Conservation (phyloP, 2,113 vertebrate genomes). For the Gila orcuttii region DNA sequence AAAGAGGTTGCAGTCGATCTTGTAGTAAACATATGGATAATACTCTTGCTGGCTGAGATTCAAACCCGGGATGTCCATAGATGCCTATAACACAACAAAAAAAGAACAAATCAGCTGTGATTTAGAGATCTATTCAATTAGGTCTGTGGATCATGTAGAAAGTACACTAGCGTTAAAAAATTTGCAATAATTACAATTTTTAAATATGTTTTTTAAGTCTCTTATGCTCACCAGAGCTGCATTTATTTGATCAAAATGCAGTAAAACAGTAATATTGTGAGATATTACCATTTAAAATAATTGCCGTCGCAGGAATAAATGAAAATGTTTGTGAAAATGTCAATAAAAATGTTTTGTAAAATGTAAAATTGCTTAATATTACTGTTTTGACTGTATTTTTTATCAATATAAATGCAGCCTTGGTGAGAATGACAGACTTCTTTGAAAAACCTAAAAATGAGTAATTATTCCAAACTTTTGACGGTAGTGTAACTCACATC, state of each 20-base stretch:
- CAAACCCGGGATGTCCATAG: constrained; percentile 96
- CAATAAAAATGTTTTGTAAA: neutral
- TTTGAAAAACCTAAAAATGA: neutral
- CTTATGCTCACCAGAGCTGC: neutral
- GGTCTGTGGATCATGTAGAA: too few relatives aligned
- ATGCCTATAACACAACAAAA: constrained; percentile 75
- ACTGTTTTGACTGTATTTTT: neutral
- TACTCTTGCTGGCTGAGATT: constrained; percentile 98
- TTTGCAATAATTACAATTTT: too few relatives aligned
- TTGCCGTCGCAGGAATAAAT: neutral
- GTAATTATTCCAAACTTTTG: neutral
- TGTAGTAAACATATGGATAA: constrained; percentile 98
- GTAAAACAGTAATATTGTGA: neutral
- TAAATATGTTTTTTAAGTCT: neutral
- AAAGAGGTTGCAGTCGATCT: constrained; percentile 95
- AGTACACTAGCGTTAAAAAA: too few relatives aligned
- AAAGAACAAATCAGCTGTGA: neutral
- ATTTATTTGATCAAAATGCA: neutral
- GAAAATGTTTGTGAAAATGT: too few relatives aligned
- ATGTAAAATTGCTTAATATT: neutral
- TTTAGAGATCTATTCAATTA: neutral
- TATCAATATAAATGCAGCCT: neutral
- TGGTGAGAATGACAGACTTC: neutral
- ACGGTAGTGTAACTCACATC: constrained; percentile 81
- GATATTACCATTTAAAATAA: neutral